Evolutionary conservation across 2,888 invertebrate genomes (phyloP), one percentile per base, ranked within the genome.

Genomic region (Abscondita cerata): DNA sequence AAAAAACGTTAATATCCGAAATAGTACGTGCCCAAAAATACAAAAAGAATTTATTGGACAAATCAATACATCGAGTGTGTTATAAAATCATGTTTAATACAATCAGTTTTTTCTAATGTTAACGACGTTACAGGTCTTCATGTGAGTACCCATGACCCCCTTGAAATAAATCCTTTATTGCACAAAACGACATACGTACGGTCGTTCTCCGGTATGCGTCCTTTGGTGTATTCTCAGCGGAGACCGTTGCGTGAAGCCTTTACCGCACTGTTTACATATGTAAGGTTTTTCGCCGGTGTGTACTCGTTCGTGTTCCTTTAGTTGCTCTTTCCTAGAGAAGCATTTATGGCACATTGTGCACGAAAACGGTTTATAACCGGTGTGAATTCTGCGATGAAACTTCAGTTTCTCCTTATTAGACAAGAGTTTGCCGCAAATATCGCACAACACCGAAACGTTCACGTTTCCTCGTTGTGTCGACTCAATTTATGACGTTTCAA

Each of bases 181-280:
- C 85, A 86, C 73, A 83, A n/a, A 80, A 64, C 83, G 79, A 75
- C 86, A 86, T 58, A 84, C 83, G 77, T 85, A 83, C 41, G 86
- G 86, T 75, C 85, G 84, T 78, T 85, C 85, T 0, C 85, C 85
- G 1, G 83, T 83, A 77, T 86, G 86, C 55, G 84, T 84, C 53
- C 85, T 81, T 77, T 84, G 84, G 79, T 86, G 86, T 51, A 85
- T 76, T 38, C 83, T 84, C 66, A 86, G 77, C 76, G 85, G 84
- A 75, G 84, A 84, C 70, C 85, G 84, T 76, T 85, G 85, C 20
- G 83, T 84, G 76, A 85, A 85, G 0, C 83, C 83, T 70, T 85
- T 85, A 47, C 84, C 72, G 48, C 75, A 74, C 48, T 68, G 61
- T 5, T 69, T 55, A 57, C 73, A 73, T 11, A 60, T 68, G 48